Evolutionary conservation across 2,113 vertebrate species (phyloP).

Genomic region (Reinhardtius hippoglossoides): DNA sequence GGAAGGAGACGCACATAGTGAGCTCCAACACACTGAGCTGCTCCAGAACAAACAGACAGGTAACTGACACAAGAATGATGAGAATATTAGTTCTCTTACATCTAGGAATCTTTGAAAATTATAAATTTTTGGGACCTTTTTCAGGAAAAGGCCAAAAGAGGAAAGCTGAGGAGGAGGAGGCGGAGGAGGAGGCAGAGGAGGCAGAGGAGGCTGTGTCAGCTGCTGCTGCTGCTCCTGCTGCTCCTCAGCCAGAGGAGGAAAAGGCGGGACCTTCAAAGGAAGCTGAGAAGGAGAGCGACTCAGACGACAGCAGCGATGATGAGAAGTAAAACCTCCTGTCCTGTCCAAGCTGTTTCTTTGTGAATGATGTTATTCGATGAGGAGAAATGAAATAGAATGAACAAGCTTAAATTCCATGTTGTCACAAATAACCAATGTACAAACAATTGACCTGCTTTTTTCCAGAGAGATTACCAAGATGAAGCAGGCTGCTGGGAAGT

Average conservation of each 20-base stretch:
- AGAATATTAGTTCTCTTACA: not conserved
- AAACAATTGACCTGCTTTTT: not conserved
- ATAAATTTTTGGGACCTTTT: not conserved
- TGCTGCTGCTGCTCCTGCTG: not conserved
- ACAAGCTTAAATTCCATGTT: not conserved
- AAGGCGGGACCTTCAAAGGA: slow-evolving; percentile 63
- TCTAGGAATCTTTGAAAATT: not conserved
- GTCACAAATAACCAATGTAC: not conserved
- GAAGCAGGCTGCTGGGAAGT: slow-evolving; percentile 58
- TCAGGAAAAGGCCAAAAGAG: slow-evolving; percentile 76
- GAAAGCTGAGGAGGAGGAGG: slow-evolving; percentile 50
- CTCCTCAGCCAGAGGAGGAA: slow-evolving; percentile 38
- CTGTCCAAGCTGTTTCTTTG: not conserved
- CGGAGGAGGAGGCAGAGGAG: not conserved
- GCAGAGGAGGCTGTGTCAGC: slow-evolving; percentile 7
- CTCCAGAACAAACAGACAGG: slow-evolving; percentile 70
- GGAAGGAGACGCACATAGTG: slow-evolving; percentile 86
- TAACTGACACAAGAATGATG: too few relatives aligned
- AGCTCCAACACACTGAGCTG: slow-evolving; percentile 88
- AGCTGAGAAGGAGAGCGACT: slow-evolving; percentile 67
- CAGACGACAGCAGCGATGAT: slow-evolving; percentile 86
- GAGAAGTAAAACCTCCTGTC: slow-evolving; percentile 80
- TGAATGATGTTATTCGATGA: not conserved
- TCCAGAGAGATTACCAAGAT: slow-evolving; percentile 76
- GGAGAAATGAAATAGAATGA: not conserved